phyloP scores from a whole-genome alignment of 2,888 invertebrate genomes.

The Hydriomena furcata region DNA sequence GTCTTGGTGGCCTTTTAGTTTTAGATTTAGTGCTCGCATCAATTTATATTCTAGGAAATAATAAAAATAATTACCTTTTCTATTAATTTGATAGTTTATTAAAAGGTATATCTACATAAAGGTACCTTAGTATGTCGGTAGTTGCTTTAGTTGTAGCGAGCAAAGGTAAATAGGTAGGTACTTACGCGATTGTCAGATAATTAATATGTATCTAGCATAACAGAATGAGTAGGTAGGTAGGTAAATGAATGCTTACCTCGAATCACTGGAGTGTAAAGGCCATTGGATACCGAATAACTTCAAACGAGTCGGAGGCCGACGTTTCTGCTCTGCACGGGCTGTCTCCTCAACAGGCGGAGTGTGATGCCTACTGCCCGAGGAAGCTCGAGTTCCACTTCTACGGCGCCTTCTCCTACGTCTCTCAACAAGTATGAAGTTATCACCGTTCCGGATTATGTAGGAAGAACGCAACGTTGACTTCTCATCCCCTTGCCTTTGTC shows the following conservation, averaged over 20 bases:
- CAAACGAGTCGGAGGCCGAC: constrained; percentile 74
- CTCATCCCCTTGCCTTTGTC: constrained; percentile 78
- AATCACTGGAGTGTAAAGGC: constrained; percentile 80
- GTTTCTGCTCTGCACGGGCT: constrained; percentile 70
- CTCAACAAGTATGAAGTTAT: constrained; percentile 79
- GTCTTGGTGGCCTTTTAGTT: too few relatives aligned
- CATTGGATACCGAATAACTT: constrained; percentile 81
- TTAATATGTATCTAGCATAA: constrained; percentile 10
- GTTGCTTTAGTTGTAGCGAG: too few relatives aligned
- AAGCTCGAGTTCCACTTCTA: constrained; percentile 75
- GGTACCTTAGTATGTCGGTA: too few relatives aligned
- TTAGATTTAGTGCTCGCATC: too few relatives aligned
- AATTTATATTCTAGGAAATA: too few relatives aligned
- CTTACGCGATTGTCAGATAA: not conserved
- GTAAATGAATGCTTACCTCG: constrained; percentile 62
- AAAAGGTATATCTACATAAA: too few relatives aligned
- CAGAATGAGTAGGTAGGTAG: constrained; percentile 29
- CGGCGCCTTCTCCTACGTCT: constrained; percentile 73
- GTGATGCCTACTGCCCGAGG: constrained; percentile 73
- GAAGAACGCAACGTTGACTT: constrained; percentile 78
- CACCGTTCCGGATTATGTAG: constrained; percentile 79
- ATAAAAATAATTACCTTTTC: too few relatives aligned
- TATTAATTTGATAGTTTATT: too few relatives aligned
- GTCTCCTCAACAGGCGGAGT: constrained; percentile 75
- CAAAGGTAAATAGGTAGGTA: too few relatives aligned